Base-by-base conservation (phyloP, 2,888 invertebrate genomes). In the Rhyacophila evoluta region DNA sequence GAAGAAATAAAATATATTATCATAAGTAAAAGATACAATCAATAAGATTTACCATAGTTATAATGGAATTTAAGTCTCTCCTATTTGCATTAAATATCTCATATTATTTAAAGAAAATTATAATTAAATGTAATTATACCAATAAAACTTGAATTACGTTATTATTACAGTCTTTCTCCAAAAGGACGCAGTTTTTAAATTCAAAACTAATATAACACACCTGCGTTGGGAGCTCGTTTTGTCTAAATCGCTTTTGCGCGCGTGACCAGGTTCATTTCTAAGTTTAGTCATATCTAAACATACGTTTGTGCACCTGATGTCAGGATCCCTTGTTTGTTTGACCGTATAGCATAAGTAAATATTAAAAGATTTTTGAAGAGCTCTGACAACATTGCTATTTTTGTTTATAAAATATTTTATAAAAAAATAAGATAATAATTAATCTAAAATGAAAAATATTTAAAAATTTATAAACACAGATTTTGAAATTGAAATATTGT, bases 191-290 rank as follows among this genome's bases (percentile, higher is more conserved):
- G 19, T 55, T 55, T 55, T 55, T 55, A 55, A 55, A 55, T 55
- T 55, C 55, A 55, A 55, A 55, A 55, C 55, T 55, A 55, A 55
- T 55, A 55, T 12, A 55, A 19, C 6, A 55, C 55, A 55, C 55
- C 55, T 55, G 55, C 55, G 55, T 25, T 55, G 15, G 19, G 19
- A 55, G 12, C 55, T 55, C 55, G 55, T 55, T 55, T 55, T 55
- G 19, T 55, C 55, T 55, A 55, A 55, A 55, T 55, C 55, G 55
- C 19, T 55, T 55, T 55, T 55, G 15, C 55, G 55, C 55, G 55
- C 55, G 55, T 55, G 55, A 55, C 55, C 55, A 25, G 55, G 55
- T 10, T 55, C 25, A 25, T 55, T 55, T 25, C 55, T 55, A 2
- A 19, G 25, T 55, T 19, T 15, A 19, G 19, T 55, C 19, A 10